Evolutionary conservation across 2,797 vertebrate genomes (phyloP), one percentile per base, ranked within the genome.

Genomic region (Echeneis naucrates): DNA sequence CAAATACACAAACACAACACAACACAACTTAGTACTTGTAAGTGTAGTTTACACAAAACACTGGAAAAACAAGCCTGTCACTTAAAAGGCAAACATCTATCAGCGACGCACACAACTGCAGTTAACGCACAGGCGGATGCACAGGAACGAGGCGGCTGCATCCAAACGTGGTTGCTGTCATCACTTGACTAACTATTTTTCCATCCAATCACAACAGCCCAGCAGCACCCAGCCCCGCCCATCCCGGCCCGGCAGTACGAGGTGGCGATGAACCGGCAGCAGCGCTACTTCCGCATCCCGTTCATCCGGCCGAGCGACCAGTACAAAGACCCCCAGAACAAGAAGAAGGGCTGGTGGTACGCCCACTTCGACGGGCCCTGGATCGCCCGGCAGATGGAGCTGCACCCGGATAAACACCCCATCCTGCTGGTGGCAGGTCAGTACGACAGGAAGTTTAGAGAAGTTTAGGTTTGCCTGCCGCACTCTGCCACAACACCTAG

Each of bases 341-440:
- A 98, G 93, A 99, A 99, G 89, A 99, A 99, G 82, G 98, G 98
- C 24, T 99, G 98, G 98, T 99, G 98, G 98, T 99, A 98, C 0
- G 97, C 98, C 0, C 98, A 99, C 87, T 99, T 99, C 5, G 98
- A 99, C 55, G 98, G 98, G 33, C 94, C 96, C 0, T 99, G 98
- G 98, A 99, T 99, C 72, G 98, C 98, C 73, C 83, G 98, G 33
- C 98, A 99, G 53, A 99, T 99, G 98, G 98, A 99, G 78, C 96
- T 99, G 37, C 97, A 99, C 62, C 97, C 98, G 0, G 98, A 99
- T 57, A 99, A 99, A 80, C 95, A 96, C 2, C 98, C 98, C 75
- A 97, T 99, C 80, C 87, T 99, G 27, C 95, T 99, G 61, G 97
- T 99, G 83, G 97, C 97, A 4, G 97, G 97, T 98, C 4, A 40